Base-by-base conservation (phyloP, 1,140 invertebrate genomes). In the Pseudomyrmex gracilis region DNA sequence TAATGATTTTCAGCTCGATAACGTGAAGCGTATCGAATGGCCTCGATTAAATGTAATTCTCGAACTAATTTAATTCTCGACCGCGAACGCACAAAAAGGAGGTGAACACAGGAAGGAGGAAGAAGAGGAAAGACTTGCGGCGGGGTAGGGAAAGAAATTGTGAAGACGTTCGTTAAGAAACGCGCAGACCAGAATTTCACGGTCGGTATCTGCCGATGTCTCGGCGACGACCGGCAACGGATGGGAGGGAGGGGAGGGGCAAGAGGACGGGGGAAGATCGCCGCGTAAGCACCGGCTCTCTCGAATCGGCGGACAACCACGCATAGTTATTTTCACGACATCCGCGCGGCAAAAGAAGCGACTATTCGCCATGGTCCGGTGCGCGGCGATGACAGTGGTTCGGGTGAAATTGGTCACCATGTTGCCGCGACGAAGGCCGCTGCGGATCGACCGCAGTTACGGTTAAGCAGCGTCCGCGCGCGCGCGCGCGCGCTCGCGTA, bases 271-370 rank as follows among this genome's bases (percentile, higher is more conserved):
- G 5, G 34, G 34, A 34, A 34, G 34, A 34, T 51, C 61, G 22
- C 71, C 58, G 13, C 70, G 73, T 76, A 76, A 58, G 49, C 49
- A 45, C 58, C 80, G 73, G 60, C 70, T 77, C 24, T 80, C 63
- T 85, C 66, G 82, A 66, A 87, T 87, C 45, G 68, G 53, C 51
- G 51, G 34, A 76, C 76, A 66, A 64, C 76, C 67, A 83, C 67
- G 87, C 87, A 88, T 86, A 86, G 86, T 89, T 85, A 89, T 89
- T 89, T 89, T 73, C 87, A 88, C 87, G 87, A 89, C 87, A 89
- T 89, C 87, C 87, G 87, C 87, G 85, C 70, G 86, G 87, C 77
- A 85, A 89, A 89, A 89, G 87, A 89, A 89, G 78, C 78, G 78
- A 83, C 87, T 88, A 88, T 89, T 89, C 84, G 87, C 45, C 84